A percentile compares a stretch with the other conserved stretches of the same genome.
Evolutionary conservation across 2,113 vertebrate genomes (phyloP).

Genomic region (Piprites chloris): DNA sequence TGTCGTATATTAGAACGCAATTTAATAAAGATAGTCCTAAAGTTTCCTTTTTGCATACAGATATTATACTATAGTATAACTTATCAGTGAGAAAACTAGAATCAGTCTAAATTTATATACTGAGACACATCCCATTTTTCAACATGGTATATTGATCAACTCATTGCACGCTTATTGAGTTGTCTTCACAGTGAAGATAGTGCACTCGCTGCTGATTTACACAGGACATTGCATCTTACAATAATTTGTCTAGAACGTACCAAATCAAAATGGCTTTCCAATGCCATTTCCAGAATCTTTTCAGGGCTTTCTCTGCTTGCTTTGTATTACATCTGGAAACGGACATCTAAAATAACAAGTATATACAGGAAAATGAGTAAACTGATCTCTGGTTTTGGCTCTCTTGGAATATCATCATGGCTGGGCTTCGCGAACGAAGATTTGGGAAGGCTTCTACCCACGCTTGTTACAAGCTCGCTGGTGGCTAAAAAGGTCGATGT

Average conservation of each 20-base stretch:
- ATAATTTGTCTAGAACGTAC: neutral
- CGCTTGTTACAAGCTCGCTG: too few species aligned
- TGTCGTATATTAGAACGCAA: neutral
- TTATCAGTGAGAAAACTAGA: neutral
- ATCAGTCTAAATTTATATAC: neutral
- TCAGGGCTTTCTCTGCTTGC: neutral
- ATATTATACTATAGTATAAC: neutral
- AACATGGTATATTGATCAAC: neutral
- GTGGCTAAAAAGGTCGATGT: too few species aligned
- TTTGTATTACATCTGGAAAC: neutral
- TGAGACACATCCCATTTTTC: neutral
- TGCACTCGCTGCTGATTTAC: neutral
- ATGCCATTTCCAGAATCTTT: neutral
- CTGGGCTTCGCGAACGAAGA: too few species aligned
- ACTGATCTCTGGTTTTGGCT: neutral
- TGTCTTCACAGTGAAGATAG: neutral
- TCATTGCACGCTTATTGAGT: neutral
- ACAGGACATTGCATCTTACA: neutral
- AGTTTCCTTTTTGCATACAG: neutral
- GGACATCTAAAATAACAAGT: neutral
- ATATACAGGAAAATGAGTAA: neutral
- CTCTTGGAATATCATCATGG: neutral
- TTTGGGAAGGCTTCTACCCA: too few species aligned
- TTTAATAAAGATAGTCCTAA: neutral
- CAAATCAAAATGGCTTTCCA: neutral